These are phyloP conservation scores for Thereva unica DNA, from an alignment of 2,888 invertebrate genomes.

Conservation along the genomic window DNA sequence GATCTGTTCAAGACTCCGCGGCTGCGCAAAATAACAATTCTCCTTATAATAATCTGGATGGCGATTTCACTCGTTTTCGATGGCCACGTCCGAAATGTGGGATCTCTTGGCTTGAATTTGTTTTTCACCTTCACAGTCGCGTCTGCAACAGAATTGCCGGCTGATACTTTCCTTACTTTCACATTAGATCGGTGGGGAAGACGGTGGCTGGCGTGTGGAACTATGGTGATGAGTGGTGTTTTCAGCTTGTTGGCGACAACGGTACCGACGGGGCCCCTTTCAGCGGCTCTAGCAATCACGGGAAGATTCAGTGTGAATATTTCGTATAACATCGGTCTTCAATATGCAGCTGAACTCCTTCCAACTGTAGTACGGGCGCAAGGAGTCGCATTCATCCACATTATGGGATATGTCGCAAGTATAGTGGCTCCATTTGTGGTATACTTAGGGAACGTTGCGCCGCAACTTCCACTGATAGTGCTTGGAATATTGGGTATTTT, in stretches of 20 bases:
- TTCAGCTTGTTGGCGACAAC: constrained; percentile 78
- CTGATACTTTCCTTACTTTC: constrained; percentile 78
- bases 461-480: constrained; percentile 75
- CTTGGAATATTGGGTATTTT: constrained; percentile 75
- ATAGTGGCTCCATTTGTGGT: constrained; percentile 84
- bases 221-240: constrained; percentile 78
- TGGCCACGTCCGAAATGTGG: constrained; percentile 86
- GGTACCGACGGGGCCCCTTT: constrained; percentile 73
- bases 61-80: constrained; percentile 86
- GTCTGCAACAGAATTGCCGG: constrained; percentile 81
- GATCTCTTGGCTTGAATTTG: constrained; percentile 79
- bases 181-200: constrained; percentile 77
- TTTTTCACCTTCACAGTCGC: constrained; percentile 85
- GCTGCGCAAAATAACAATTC: constrained; percentile 73
- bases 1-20: constrained; percentile 81
- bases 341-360: constrained; percentile 84
- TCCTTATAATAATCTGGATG: constrained; percentile 86
- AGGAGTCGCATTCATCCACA: constrained; percentile 83
- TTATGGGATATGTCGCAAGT: constrained; percentile 85
- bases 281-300: constrained; percentile 77
- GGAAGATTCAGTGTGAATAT: constrained; percentile 87
- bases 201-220: constrained; percentile 81
- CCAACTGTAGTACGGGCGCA: constrained; percentile 87
- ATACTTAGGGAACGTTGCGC: constrained; percentile 74
- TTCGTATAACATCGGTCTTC: constrained; percentile 86